phyloP scores from a whole-genome alignment of 2,888 invertebrate genomes.

The Fragum sueziense region DNA sequence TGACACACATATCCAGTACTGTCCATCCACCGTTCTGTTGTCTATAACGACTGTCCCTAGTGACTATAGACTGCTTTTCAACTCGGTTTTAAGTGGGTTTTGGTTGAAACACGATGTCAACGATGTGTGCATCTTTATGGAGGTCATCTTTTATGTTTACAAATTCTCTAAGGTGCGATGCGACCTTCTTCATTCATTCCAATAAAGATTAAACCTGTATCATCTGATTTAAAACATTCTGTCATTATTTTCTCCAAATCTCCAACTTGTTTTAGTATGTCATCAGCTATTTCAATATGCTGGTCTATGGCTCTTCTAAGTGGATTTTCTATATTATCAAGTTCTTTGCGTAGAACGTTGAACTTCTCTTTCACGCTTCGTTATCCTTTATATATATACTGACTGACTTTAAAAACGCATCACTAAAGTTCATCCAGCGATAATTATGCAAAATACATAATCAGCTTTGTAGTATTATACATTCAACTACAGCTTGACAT shows the following conservation, averaged over 20 bases:
- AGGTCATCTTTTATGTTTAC: neutral
- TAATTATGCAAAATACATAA: too few relatives aligned
- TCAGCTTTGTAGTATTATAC: too few relatives aligned
- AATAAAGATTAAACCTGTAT: neutral
- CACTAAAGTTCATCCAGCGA: too few relatives aligned
- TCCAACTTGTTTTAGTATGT: neutral
- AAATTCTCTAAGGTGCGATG: neutral
- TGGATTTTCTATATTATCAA: neutral
- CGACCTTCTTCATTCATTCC: slow-evolving; percentile 6
- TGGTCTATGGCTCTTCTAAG: neutral
- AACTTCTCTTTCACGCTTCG: neutral
- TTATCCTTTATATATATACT: neutral
- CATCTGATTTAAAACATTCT: neutral
- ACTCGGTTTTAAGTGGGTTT: neutral
- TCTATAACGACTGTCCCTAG: neutral
- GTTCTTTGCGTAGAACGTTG: neutral
- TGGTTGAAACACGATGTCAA: neutral
- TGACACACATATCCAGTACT: neutral
- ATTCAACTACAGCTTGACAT: too few relatives aligned
- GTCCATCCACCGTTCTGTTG: neutral
- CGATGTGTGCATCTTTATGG: neutral
- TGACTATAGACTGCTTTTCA: neutral
- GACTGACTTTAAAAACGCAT: too few relatives aligned
- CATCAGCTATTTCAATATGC: neutral
- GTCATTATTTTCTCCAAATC: neutral